Evolutionary conservation across 2,113 vertebrate genomes (phyloP), one percentile per base, ranked within the genome.

Genomic region (Elephantulus edwardii): DNA sequence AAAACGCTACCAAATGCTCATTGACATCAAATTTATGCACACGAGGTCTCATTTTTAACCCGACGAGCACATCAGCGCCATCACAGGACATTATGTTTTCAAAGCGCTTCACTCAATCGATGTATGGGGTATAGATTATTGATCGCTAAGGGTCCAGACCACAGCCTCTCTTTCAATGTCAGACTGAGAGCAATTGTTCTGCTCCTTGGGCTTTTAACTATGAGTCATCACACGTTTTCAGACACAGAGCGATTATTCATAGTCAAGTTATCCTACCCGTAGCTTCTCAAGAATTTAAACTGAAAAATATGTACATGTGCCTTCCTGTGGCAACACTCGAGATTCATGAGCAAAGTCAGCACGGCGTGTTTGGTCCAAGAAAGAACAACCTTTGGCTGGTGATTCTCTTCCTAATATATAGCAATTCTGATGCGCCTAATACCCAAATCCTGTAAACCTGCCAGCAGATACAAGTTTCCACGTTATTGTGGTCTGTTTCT

Each of bases 391-490:
- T 7, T 54, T 19, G 42, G 60, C 88, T 94, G 4, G 2, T 9
- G 33, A 46, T 54, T 56, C 62, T 33, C 28, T 30, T 40, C 8
- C 81, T 62, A 76, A 83, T 19, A 90, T 3, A 4, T 0, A n/a
- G 76, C 13, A 13, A 48, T 19, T 52, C 40, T 64, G 1, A 13
- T 0, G 6, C 91, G 92, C 58, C 28, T 85, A 54, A 66, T 94
- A 91, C 33, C 3, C 56, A 46, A 92, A 48, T 80, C 72, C 91
- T 30, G 28, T n/a, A 91, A 88, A 93, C 66, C 90, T 70, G 75
- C 92, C 95, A 92, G 83, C 54, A 92, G 93, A 96, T 70, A 91
- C 91, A 91, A 95, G 88, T 71, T 75, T 77, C 90, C 87, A 76
- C 71, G 42, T 92, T 83, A 78, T 54, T 30, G 86, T 0, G 56